A percentile compares a stretch with the other conserved stretches of the same genome.
These are phyloP conservation scores for Calliphora vomitoria DNA, from an alignment of 2,888 invertebrate species.

Conservation along the genomic window DNA sequence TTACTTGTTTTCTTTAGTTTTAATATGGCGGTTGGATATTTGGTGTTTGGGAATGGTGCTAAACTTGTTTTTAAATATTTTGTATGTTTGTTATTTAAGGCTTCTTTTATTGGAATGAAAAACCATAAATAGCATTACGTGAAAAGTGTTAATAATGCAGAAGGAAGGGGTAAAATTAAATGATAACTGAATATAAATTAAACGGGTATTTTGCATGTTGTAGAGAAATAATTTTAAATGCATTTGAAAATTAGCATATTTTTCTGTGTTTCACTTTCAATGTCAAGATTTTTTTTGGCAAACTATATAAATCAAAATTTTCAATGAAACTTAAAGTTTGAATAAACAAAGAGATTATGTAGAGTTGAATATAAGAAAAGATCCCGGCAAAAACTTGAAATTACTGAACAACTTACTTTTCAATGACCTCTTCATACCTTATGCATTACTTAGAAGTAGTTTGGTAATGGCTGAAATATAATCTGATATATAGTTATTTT, in stretches of 20 bases:
- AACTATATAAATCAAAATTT: neutral
- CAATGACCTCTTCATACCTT: too few species aligned
- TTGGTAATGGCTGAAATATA: too few species aligned
- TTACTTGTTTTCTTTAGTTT: neutral
- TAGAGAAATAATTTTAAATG: too few species aligned
- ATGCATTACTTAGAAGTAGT: too few species aligned
- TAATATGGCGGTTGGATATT: neutral
- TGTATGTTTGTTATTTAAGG: neutral
- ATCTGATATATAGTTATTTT: too few species aligned
- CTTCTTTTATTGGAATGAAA: constrained; percentile 15
- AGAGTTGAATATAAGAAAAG: neutral
- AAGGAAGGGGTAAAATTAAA: neutral
- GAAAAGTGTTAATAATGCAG: neutral
- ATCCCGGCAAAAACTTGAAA: too few species aligned
- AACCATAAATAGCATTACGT: neutral
- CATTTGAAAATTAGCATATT: neutral
- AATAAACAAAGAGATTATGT: neutral
- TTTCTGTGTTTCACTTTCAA: neutral
- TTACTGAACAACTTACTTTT: too few species aligned
- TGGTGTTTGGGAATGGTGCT: constrained; percentile 41
- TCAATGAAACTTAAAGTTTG: neutral
- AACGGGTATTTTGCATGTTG: neutral
- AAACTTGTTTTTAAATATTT: constrained; percentile 56
- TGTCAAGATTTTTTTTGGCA: neutral
- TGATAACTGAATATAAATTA: neutral